A percentile compares a stretch with the other conserved stretches of the same genome.
These are phyloP conservation scores for Erythrolamprus reginae DNA, from an alignment of 2,113 vertebrate genomes.

Conservation along the genomic window DNA sequence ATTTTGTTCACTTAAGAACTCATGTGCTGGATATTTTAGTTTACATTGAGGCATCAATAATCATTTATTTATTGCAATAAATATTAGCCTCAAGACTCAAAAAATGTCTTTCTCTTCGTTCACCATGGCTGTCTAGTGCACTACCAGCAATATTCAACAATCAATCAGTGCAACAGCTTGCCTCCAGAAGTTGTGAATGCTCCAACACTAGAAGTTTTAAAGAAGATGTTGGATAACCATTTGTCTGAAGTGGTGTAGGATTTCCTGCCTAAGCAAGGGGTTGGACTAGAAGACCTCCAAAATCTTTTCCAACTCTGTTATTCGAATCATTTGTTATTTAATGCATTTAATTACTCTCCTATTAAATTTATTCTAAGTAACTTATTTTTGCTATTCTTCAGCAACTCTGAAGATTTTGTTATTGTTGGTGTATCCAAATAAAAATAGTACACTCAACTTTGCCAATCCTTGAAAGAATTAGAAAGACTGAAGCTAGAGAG, in stretches of 20 bases:
- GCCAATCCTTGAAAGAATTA: neutral
- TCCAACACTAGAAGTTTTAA: no score
- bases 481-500: neutral
- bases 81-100: neutral
- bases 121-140: neutral
- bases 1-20: conserved; percentile 22
- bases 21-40: neutral
- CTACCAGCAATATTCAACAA: no score
- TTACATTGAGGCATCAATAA: neutral
- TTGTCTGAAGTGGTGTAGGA: no score
- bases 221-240: no score
- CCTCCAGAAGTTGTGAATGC: no score
- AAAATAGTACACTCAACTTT: neutral
- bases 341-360: neutral
- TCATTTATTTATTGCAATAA: neutral
- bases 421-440: neutral
- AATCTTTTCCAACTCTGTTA: no score
- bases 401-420: neutral
- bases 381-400: neutral
- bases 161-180: no score
- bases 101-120: neutral
- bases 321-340: neutral
- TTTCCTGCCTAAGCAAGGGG: no score
- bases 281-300: no score
- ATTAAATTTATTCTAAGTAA: neutral